Percentiles rank a stretch among this genome's conserved stretches.
Conservation (phyloP, 2,113 vertebrate species). For the Verasper variegatus region DNA sequence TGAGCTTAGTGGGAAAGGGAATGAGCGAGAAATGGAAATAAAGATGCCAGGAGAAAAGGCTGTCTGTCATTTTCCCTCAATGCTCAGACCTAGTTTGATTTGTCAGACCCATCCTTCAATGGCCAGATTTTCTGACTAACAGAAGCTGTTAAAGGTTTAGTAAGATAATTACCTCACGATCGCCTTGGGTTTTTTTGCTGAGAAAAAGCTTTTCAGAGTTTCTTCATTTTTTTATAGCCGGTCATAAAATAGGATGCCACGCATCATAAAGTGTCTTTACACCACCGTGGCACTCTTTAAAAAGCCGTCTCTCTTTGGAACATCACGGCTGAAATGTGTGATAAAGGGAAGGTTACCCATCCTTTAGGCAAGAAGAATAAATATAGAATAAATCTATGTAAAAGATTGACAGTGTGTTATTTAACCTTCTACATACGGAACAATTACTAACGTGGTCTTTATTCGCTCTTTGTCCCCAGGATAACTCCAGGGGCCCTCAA, state of each 20-base stretch:
- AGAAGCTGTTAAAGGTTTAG: conserved; percentile 70
- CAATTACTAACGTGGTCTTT: conserved; percentile 4
- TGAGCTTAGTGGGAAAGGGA: conserved; percentile 61
- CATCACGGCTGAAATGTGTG: conserved; percentile 53
- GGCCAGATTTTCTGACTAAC: conserved; percentile 69
- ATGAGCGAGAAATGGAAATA: conserved; percentile 62
- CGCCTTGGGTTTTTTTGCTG: conserved; percentile 74
- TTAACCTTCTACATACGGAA: conserved; percentile 20
- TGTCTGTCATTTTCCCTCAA: conserved; percentile 73
- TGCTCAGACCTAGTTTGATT: conserved; percentile 66
- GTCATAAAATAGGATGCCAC: conserved; percentile 65
- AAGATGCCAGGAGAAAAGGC: conserved; percentile 62
- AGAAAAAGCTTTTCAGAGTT: conserved; percentile 73
- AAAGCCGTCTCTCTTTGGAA: conserved; percentile 61
- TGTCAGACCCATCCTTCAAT: conserved; percentile 56
- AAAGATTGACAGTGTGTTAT: conserved; percentile 27
- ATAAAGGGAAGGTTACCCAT: conserved; percentile 56
- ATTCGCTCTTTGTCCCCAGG: not conserved
- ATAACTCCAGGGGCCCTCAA: too few relatives aligned
- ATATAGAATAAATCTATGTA: conserved; percentile 43
- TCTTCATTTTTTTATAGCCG: conserved; percentile 63
- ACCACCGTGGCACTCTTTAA: conserved; percentile 61
- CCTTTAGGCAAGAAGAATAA: conserved; percentile 40
- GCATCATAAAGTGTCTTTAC: conserved; percentile 73
- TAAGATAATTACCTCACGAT: conserved; percentile 70